phyloP scores from a whole-genome alignment of 2,113 vertebrate species.

The Daphoenositta chrysoptera region DNA sequence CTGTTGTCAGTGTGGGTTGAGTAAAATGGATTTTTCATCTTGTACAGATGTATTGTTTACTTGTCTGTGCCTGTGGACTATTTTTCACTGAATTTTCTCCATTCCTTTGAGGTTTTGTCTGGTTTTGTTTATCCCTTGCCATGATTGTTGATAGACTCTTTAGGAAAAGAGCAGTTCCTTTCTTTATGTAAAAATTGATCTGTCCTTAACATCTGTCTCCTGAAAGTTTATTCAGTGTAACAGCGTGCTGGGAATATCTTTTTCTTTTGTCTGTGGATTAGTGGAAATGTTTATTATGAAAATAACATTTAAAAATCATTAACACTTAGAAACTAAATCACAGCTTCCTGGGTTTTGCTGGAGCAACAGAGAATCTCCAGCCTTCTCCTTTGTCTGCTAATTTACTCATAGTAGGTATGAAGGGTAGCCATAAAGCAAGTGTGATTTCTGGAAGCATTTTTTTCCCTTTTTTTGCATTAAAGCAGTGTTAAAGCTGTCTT shows the following conservation, averaged over 20 bases:
- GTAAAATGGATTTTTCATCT: conserved; percentile 33
- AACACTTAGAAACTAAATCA: not conserved
- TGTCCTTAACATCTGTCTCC: not conserved
- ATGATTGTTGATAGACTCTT: not conserved
- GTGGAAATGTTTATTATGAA: not conserved
- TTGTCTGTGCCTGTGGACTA: not conserved
- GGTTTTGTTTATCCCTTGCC: not conserved
- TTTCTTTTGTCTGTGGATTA: not conserved
- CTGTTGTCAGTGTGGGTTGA: not conserved
- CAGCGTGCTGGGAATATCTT: not conserved
- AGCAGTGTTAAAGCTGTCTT: not conserved
- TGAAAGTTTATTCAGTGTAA: not conserved
- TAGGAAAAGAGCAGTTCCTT: not conserved
- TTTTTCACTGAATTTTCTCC: conserved; percentile 2
- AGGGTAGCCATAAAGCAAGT: not conserved
- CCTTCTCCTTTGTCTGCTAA: not conserved
- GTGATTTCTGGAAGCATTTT: not conserved
- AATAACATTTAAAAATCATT: not conserved
- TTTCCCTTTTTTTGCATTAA: not conserved
- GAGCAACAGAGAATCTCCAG: not conserved
- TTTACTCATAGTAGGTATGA: not conserved
- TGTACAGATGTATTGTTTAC: not conserved
- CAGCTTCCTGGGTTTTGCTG: not conserved
- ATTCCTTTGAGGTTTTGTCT: not conserved
- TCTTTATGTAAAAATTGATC: not conserved